Evolutionary conservation across 2,113 vertebrate genomes (phyloP).

Genomic region (Bothrops jararaca): DNA sequence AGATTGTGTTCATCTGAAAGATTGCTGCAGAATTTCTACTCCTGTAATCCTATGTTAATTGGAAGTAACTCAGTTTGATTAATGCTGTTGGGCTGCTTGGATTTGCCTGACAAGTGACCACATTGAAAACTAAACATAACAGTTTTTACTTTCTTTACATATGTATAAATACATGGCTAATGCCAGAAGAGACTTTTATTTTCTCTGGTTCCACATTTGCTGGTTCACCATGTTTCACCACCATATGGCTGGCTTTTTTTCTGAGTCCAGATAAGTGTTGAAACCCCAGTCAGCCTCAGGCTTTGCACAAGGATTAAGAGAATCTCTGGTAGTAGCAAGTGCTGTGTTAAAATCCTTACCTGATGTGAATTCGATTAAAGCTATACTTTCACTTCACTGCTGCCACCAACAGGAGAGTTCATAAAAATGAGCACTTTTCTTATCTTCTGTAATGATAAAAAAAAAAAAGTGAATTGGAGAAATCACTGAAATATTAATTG

Average conservation of each 20-base stretch:
- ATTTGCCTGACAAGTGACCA: background rate
- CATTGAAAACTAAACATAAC: background rate
- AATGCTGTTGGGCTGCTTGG: background rate
- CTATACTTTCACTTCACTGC: slow-evolving; percentile 17
- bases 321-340: background rate
- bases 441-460: background rate
- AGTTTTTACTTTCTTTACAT: background rate
- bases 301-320: background rate
- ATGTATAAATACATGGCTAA: background rate
- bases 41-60: background rate
- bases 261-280: background rate
- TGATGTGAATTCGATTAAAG: background rate
- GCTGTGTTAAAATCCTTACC: slow-evolving; percentile 1
- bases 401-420: slow-evolving; percentile 57
- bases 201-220: background rate
- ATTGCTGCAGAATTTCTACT: background rate
- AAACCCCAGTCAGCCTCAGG: background rate
- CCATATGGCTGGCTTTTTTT: background rate
- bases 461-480: background rate
- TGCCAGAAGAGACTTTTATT: background rate
- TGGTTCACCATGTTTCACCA: background rate
- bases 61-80: background rate
- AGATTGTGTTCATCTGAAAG: background rate
- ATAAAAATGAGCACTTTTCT: slow-evolving; percentile 45
- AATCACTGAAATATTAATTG: slow-evolving; percentile 11